Evolutionary conservation across 2,113 vertebrate species (phyloP).

Genomic region (Orthonyx spaldingii): DNA sequence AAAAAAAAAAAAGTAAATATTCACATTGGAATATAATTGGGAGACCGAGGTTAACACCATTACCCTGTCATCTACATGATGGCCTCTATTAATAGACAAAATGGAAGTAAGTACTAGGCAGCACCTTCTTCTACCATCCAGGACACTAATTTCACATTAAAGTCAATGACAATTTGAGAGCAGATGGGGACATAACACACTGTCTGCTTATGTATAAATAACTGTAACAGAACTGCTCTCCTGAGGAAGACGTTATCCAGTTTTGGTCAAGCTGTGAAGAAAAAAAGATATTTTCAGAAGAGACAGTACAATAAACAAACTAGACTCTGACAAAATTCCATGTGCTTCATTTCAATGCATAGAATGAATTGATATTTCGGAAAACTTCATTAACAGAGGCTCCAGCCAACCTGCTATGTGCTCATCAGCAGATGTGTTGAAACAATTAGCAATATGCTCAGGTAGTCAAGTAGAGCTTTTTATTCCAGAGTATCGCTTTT

Average conservation of each 20-base stretch:
- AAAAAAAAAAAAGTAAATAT: background rate
- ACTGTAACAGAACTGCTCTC: background rate
- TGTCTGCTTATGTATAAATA: background rate
- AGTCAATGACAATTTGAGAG: background rate
- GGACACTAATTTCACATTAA: background rate
- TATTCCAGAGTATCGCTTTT: background rate
- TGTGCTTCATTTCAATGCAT: background rate
- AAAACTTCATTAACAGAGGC: background rate
- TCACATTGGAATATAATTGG: background rate
- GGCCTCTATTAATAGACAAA: background rate
- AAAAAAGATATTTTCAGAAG: constrained; percentile 6
- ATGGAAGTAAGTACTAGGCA: background rate
- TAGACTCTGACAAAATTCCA: background rate
- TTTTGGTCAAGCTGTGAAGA: constrained; percentile 21
- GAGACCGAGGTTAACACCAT: background rate
- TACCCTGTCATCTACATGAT: background rate
- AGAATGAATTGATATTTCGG: background rate
- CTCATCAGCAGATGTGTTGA: background rate
- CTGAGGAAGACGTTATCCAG: background rate
- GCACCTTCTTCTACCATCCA: background rate
- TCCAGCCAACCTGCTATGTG: background rate
- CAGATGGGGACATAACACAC: background rate
- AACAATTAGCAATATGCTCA: constrained; percentile 22
- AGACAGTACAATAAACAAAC: background rate
- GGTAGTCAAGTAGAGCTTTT: background rate